These are phyloP conservation scores for Arrhamphus sclerolepis DNA, from an alignment of 2,797 vertebrate species.

Conservation along the genomic window DNA sequence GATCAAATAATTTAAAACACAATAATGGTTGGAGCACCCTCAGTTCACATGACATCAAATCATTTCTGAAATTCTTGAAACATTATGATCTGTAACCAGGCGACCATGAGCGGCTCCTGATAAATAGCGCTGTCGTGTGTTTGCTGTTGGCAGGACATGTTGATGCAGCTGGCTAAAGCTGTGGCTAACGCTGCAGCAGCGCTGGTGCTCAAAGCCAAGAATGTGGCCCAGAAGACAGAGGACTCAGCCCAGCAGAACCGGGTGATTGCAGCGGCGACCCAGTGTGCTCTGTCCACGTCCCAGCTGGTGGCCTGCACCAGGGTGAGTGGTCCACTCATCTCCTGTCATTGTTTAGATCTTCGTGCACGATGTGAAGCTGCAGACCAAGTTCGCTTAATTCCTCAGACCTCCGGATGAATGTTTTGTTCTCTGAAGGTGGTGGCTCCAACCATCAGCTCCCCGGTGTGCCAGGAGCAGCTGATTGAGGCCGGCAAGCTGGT, in stretches of 20 bases:
- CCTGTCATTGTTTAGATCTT: background rate
- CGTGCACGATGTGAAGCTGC: background rate
- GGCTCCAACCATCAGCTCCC: conserved; percentile 97
- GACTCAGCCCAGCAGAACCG: conserved; percentile 91
- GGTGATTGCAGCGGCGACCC: conserved; percentile 95
- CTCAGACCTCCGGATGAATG: background rate
- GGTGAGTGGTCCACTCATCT: conserved; percentile 75
- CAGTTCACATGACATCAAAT: conserved; percentile 5
- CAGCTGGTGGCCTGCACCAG: conserved; percentile 97
- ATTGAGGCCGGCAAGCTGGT: conserved; percentile 95
- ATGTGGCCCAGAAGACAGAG: conserved; percentile 94
- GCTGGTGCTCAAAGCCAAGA: conserved; percentile 95
- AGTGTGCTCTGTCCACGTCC: conserved; percentile 96
- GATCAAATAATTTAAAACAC: background rate
- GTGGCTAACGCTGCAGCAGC: conserved; percentile 94
- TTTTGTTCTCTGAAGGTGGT: conserved; percentile 83
- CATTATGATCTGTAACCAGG: background rate
- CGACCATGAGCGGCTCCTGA: background rate
- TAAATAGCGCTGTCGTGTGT: background rate
- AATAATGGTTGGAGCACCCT: background rate
- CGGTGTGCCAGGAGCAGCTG: conserved; percentile 96
- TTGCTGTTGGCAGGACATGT: conserved; percentile 85
- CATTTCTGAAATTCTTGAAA: background rate
- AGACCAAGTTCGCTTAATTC: background rate
- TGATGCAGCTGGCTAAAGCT: conserved; percentile 96